These are phyloP conservation scores for Masticophis lateralis DNA, from an alignment of 2,797 vertebrate genomes.

Conservation along the genomic window DNA sequence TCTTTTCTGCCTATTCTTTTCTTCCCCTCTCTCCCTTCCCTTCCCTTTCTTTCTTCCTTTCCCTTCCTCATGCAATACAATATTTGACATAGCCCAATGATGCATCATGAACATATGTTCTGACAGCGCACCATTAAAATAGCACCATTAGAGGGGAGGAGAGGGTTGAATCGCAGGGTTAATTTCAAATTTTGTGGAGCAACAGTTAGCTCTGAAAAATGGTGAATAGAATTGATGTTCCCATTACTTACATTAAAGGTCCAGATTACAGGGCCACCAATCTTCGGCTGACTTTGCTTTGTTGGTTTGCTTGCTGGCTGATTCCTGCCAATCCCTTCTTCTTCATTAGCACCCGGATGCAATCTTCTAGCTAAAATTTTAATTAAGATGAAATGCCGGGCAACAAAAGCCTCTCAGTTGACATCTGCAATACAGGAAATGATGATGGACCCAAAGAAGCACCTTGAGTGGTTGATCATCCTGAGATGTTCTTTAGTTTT, in stretches of 20 bases:
- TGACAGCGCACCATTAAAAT: not conserved
- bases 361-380: not conserved
- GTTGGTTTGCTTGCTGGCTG: not conserved
- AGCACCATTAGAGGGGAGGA: not conserved
- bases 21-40: too few relatives aligned
- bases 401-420: conserved; percentile 15
- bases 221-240: not conserved
- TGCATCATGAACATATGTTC: not conserved
- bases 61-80: not conserved
- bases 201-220: not conserved
- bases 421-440: conserved; percentile 8
- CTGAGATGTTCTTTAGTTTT: conserved; percentile 26
- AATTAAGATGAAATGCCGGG: not conserved
- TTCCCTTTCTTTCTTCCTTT: too few relatives aligned
- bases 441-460: not conserved
- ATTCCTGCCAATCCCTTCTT: not conserved
- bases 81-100: not conserved
- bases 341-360: not conserved
- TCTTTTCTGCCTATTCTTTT: too few relatives aligned
- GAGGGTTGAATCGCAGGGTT: not conserved
- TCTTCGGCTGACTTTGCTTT: not conserved
- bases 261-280: too few relatives aligned
- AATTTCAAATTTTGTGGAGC: not conserved
- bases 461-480: not conserved
- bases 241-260: not conserved